phyloP scores from a whole-genome alignment of 1,140 invertebrate genomes.

The Drosophila arawakana region DNA sequence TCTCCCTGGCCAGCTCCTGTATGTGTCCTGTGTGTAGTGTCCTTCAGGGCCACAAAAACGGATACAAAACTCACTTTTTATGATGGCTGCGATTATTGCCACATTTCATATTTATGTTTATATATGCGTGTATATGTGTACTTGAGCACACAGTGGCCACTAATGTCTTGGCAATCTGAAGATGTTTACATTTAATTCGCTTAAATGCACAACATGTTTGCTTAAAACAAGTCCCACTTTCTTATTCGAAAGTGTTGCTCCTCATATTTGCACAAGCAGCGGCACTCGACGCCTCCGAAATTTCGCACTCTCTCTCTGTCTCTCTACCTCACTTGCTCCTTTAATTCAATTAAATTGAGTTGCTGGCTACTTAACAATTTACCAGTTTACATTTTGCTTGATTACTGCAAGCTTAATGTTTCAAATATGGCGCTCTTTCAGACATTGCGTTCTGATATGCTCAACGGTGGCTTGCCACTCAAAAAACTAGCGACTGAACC shows the following conservation, averaged over 20 bases:
- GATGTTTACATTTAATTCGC: constrained; percentile 55
- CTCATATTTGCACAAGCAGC: constrained; percentile 9
- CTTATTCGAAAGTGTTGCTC: constrained; percentile 16
- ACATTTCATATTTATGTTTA: constrained; percentile 24
- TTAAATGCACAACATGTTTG: constrained; percentile 45
- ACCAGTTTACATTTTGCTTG: too few relatives aligned
- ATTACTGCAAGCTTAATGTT: too few relatives aligned
- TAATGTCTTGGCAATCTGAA: constrained; percentile 29
- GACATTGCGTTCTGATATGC: too few relatives aligned
- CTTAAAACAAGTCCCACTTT: constrained; percentile 21
- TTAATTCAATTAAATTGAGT: background rate
- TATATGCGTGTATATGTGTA: background rate
- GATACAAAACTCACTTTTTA: constrained; percentile 10
- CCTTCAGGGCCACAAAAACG: constrained; percentile 15
- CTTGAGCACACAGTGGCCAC: constrained; percentile 5
- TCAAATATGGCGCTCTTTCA: too few relatives aligned
- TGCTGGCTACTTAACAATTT: background rate
- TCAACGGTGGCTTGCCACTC: too few relatives aligned
- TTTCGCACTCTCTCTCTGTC: background rate
- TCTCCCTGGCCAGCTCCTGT: background rate
- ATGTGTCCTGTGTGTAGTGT: background rate
- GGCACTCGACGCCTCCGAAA: background rate
- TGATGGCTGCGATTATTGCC: constrained; percentile 17
- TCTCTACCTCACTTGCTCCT: background rate
- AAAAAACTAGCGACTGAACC: too few relatives aligned